Conservation (phyloP, 1,140 invertebrate genomes). For the Drosophila ficusphila region DNA sequence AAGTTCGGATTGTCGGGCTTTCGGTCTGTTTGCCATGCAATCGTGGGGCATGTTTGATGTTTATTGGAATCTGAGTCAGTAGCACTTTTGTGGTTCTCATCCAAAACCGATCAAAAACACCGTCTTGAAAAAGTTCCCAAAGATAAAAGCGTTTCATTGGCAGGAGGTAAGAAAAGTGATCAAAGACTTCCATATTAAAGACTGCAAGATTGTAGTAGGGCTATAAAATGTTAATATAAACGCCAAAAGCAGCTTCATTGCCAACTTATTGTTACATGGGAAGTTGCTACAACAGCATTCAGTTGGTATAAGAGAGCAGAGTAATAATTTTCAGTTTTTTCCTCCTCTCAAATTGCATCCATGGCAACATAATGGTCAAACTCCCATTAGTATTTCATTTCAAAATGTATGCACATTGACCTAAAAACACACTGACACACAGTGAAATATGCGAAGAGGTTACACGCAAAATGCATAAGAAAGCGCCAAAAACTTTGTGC, state of each 20-base stretch:
- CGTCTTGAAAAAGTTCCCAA: not conserved
- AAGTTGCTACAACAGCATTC: no score
- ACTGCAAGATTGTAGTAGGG: no score
- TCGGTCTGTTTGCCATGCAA: conserved; percentile 40
- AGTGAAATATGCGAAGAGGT: conserved; percentile 16
- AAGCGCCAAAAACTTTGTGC: conserved; percentile 40
- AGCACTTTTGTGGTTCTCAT: not conserved
- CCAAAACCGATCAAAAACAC: conserved; percentile 1
- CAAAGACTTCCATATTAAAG: no score
- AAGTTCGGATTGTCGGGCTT: conserved; percentile 34
- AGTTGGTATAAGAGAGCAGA: no score
- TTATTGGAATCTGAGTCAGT: conserved; percentile 18
- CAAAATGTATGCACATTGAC: conserved; percentile 38
- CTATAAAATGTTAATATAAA: no score
- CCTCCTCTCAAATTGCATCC: not conserved
- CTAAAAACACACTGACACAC: conserved; percentile 24
- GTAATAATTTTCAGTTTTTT: not conserved
- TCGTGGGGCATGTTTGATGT: conserved; percentile 23
- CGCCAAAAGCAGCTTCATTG: no score
- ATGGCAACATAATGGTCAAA: conserved; percentile 7
- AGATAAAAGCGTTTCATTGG: not conserved
- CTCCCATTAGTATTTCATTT: conserved; percentile 18
- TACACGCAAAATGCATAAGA: conserved; percentile 39
- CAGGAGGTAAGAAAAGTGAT: no score
- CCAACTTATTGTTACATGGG: no score